Percentiles rank a stretch among this genome's conserved stretches.
phyloP scores from a whole-genome alignment of 30 jellyfish, hydroid and myxozoan genomes.

The Aurelia sp. region DNA sequence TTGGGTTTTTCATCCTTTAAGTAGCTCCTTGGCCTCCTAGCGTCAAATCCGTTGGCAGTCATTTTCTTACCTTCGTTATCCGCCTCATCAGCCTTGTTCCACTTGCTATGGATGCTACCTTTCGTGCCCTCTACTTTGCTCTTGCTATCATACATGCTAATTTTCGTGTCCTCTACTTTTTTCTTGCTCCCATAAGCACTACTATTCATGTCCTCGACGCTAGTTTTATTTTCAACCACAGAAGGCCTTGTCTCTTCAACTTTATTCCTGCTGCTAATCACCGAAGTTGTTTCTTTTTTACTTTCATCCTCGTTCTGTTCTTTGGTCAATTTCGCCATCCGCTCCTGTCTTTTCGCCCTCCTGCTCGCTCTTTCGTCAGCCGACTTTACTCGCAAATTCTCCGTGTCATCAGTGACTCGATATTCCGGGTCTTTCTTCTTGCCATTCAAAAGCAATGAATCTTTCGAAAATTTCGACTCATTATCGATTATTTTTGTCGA shows the following conservation, averaged over 20 bases:
- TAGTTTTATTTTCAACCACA: too few species aligned
- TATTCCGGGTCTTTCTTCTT: constrained; percentile 42
- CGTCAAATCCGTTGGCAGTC: neutral
- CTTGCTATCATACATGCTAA: too few species aligned
- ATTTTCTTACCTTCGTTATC: neutral
- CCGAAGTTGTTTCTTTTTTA: neutral
- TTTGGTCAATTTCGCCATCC: constrained; percentile 62
- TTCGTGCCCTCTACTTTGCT: neutral
- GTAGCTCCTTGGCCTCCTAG: neutral
- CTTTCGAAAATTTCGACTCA: constrained; percentile 1
- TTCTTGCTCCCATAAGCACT: too few species aligned
- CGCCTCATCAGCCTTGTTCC: neutral
- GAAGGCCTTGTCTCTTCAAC: too few species aligned
- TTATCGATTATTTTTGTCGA: constrained; percentile 14
- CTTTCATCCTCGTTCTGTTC: constrained; percentile 47
- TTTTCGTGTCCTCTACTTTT: too few species aligned
- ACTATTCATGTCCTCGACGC: too few species aligned
- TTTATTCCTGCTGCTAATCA: neutral
- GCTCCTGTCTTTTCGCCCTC: constrained; percentile 69
- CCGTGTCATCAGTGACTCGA: constrained; percentile 50
- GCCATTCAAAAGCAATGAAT: neutral
- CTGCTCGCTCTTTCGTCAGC: constrained; percentile 71
- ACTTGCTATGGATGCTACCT: neutral
- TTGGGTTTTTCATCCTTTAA: constrained; percentile 2
- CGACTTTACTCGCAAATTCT: constrained; percentile 30